These are phyloP conservation scores for Anaspis maculata DNA, from an alignment of 2,888 invertebrate species.

Conservation along the genomic window DNA sequence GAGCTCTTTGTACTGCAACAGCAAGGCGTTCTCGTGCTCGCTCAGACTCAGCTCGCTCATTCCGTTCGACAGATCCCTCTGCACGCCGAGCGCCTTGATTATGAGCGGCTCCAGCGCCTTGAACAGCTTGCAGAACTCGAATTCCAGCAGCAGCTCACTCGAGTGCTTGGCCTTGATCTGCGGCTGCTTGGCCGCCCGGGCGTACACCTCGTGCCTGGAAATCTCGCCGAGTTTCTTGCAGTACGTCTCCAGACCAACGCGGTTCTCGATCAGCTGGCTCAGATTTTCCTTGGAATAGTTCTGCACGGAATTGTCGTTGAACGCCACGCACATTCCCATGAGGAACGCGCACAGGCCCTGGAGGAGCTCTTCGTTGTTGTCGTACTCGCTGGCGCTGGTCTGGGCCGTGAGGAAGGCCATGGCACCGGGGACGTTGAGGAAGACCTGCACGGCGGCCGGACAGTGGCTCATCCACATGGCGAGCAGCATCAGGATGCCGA, in stretches of 20 bases:
- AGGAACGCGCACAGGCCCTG: constrained; percentile 69
- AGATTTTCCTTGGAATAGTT: constrained; percentile 71
- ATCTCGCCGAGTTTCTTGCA: constrained; percentile 79
- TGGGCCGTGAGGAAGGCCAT: constrained; percentile 80
- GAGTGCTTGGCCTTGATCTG: constrained; percentile 72
- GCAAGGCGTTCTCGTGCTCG: constrained; percentile 44
- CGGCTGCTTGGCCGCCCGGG: constrained; percentile 86
- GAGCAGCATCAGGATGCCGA: constrained; percentile 86
- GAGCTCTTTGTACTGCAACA: constrained; percentile 79
- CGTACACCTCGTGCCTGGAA: constrained; percentile 83
- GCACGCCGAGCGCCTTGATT: constrained; percentile 33
- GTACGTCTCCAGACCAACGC: constrained; percentile 86
- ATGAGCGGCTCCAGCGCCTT: constrained; percentile 61
- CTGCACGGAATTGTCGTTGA: constrained; percentile 74
- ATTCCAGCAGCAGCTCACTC: constrained; percentile 80
- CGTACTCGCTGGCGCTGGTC: constrained; percentile 75
- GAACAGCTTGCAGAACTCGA: constrained; percentile 88
- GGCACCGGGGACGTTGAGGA: constrained; percentile 61
- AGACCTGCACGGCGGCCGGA: constrained; percentile 70
- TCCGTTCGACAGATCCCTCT: constrained; percentile 44
- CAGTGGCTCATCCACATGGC: constrained; percentile 84
- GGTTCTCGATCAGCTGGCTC: constrained; percentile 74
- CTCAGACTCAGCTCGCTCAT: constrained; percentile 45
- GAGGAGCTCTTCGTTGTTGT: constrained; percentile 80
- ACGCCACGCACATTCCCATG: constrained; percentile 84